phyloP scores from a whole-genome alignment of 2,113 vertebrate species.

The Heterotis niloticus region DNA sequence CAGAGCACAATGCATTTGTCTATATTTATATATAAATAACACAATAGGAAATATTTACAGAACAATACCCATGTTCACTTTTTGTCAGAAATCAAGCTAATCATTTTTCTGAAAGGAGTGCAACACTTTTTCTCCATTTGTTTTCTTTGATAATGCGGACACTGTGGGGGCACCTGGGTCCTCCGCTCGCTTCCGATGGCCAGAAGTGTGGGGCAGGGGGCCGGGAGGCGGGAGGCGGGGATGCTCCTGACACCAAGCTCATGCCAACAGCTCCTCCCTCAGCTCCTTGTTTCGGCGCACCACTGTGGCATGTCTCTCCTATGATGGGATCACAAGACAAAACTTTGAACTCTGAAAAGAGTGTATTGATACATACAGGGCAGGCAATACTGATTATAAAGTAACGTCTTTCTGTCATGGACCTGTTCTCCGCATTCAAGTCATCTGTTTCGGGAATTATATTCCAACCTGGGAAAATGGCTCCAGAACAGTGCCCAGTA shows the following conservation, averaged over 20 bases:
- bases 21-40: constrained; percentile 46
- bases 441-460: too few species aligned
- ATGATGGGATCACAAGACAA: constrained; percentile 11
- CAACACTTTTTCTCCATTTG: constrained; percentile 41
- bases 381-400: too few species aligned
- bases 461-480: too few species aligned
- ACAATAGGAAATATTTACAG: constrained; percentile 58
- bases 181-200: constrained; percentile 44
- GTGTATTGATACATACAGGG: too few species aligned
- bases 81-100: constrained; percentile 52
- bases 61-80: constrained; percentile 54
- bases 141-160: constrained; percentile 57
- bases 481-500: background rate
- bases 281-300: constrained; percentile 97
- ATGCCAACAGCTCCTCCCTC: constrained; percentile 74
- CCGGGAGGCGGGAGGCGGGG: constrained; percentile 30
- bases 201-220: constrained; percentile 31
- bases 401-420: too few species aligned
- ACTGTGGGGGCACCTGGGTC: constrained; percentile 42
- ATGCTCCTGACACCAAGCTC: constrained; percentile 43
- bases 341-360: too few species aligned
- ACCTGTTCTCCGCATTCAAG: too few species aligned
- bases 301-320: constrained; percentile 87
- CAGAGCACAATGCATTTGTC: constrained; percentile 39
- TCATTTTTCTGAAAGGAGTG: constrained; percentile 52